Conservation (phyloP, 2,113 vertebrate species). For the Malurus alboscapulatus region DNA sequence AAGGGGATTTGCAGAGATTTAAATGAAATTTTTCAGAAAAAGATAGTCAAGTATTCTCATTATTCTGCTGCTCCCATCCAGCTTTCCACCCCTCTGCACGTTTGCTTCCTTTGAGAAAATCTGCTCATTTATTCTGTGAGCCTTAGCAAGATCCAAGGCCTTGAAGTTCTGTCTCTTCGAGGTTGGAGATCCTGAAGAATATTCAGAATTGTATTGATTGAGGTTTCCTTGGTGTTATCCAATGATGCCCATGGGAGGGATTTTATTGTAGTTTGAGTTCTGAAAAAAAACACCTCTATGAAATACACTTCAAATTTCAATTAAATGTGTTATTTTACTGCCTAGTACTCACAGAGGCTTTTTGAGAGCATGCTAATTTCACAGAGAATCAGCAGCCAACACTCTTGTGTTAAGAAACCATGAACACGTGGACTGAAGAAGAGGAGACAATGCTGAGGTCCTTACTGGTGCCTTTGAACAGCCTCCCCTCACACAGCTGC, state of each 20-base stretch:
- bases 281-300: background rate
- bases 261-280: background rate
- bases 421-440: background rate
- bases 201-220: background rate
- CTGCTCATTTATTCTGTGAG: background rate
- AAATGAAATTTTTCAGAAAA: background rate
- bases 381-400: background rate
- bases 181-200: background rate
- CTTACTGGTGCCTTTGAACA: background rate
- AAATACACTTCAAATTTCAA: background rate
- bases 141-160: background rate
- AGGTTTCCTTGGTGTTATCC: background rate
- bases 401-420: background rate
- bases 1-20: background rate
- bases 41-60: background rate
- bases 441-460: background rate
- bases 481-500: background rate
- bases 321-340: background rate
- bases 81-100: background rate
- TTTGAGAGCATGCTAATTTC: background rate
- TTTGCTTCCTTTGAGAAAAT: conserved; percentile 11
- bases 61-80: background rate
- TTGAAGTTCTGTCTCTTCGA: background rate
- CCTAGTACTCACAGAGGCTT: background rate
- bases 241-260: background rate